A percentile compares a stretch with the other conserved stretches of the same genome.
Conservation (phyloP, 2,888 invertebrate species). For the Oscheius sp. region DNA sequence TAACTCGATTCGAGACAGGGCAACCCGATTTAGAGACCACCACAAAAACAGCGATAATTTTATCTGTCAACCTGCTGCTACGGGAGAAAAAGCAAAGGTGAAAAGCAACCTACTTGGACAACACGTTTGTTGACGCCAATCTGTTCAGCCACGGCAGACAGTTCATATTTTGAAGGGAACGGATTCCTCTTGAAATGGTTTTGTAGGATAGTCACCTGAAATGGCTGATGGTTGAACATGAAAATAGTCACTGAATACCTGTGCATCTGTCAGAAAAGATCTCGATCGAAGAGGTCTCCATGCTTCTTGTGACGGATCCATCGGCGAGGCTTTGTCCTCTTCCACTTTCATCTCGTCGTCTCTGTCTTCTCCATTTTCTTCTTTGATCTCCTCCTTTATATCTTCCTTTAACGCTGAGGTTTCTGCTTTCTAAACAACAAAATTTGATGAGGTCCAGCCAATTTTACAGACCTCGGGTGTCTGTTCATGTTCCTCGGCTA, state of each 20-base stretch:
- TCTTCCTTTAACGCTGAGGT: not conserved
- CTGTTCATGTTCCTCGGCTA: constrained; percentile 1
- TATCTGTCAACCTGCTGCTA: not conserved
- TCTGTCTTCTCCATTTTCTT: constrained; percentile 21
- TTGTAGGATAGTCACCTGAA: constrained; percentile 83
- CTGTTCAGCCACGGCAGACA: constrained; percentile 86
- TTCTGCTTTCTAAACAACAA: too few relatives aligned
- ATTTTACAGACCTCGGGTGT: not conserved
- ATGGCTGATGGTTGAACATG: constrained; percentile 1
- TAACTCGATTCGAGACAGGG: constrained; percentile 17
- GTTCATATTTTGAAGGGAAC: constrained; percentile 91
- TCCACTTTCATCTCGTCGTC: not conserved
- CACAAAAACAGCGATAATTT: constrained; percentile 7
- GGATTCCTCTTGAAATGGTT: constrained; percentile 90
- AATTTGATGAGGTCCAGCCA: not conserved
- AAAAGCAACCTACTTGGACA: constrained; percentile 75
- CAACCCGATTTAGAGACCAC: constrained; percentile 14
- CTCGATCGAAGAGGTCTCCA: constrained; percentile 79
- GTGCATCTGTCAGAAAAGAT: constrained; percentile 93
- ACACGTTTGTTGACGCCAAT: constrained; percentile 82
- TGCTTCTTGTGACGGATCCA: constrained; percentile 3
- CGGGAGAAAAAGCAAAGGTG: not conserved
- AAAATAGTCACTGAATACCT: constrained; percentile 77
- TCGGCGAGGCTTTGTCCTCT: too few relatives aligned
- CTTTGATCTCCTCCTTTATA: constrained; percentile 40